phyloP scores from a whole-genome alignment of 2,888 invertebrate genomes.

The Oxycera nigricornis region DNA sequence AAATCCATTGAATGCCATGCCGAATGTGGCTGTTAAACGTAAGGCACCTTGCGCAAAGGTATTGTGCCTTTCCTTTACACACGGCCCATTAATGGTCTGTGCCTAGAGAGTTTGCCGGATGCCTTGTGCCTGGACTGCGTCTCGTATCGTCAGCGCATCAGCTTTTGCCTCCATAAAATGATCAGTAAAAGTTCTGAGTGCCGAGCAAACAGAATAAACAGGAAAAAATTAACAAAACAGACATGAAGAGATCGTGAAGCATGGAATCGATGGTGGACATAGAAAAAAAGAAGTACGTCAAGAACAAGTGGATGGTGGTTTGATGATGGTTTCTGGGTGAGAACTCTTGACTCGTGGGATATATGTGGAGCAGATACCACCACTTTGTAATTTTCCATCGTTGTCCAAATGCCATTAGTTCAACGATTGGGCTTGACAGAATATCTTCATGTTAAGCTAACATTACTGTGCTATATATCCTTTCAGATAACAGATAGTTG shows the following conservation, averaged over 20 bases:
- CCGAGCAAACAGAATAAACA: not conserved
- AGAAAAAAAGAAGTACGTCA: slow-evolving; percentile 30
- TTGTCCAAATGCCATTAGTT: too few relatives aligned
- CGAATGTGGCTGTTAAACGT: not conserved
- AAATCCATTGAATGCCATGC: not conserved
- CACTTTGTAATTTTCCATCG: too few relatives aligned
- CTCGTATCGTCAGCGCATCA: not conserved
- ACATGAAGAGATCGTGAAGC: too few relatives aligned
- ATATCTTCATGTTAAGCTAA: too few relatives aligned
- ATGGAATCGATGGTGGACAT: not conserved
- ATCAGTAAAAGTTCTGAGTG: not conserved
- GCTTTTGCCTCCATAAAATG: not conserved
- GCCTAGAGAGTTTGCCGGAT: not conserved
- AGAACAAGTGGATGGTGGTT: slow-evolving; percentile 41
- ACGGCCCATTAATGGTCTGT: not conserved
- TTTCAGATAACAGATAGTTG: too few relatives aligned
- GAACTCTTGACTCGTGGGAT: too few relatives aligned
- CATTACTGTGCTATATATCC: too few relatives aligned
- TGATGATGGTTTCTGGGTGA: too few relatives aligned
- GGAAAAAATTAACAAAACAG: not conserved
- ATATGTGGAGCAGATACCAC: too few relatives aligned
- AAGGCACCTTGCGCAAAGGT: not conserved
- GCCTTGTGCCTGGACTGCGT: not conserved
- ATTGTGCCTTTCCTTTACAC: not conserved
- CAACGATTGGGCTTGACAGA: too few relatives aligned